These are phyloP conservation scores for Varroa destructor DNA, from an alignment of 1,140 invertebrate species.

Conservation along the genomic window DNA sequence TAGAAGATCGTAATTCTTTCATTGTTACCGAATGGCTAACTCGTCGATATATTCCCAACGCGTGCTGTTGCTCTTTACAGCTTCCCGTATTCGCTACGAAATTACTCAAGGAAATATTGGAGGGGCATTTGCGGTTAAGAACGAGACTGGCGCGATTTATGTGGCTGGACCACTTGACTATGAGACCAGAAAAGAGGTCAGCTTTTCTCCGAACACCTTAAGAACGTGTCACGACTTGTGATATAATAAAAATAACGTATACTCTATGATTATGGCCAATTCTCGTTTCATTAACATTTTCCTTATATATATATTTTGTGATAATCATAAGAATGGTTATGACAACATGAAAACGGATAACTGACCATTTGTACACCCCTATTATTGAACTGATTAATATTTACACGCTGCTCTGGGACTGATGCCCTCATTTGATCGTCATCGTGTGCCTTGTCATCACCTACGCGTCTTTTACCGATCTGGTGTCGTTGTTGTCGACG, in stretches of 20 bases:
- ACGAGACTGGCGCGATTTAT: conserved; percentile 92
- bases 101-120: conserved; percentile 96
- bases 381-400: not conserved
- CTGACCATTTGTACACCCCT: no score
- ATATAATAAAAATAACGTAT: no score
- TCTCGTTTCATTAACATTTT: conserved; percentile 30
- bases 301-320: conserved; percentile 35
- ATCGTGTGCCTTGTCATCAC: no score
- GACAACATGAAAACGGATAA: no score
- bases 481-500: no score
- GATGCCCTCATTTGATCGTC: conserved; percentile 32
- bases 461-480: conserved; percentile 3
- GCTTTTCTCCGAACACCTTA: conserved; percentile 39
- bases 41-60: no score
- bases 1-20: no score
- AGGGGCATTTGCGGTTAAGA: conserved; percentile 89
- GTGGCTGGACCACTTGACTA: conserved; percentile 84
- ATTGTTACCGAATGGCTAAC: no score
- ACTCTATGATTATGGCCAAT: no score
- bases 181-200: conserved; percentile 73
- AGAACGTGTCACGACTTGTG: no score
- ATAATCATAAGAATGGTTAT: conserved; percentile 4
- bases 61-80: conserved; percentile 49
- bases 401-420: conserved; percentile 11
- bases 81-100: conserved; percentile 94